phyloP scores from a whole-genome alignment of 92 coral and sea anemone genomes.

The Paragorgia papillata region DNA sequence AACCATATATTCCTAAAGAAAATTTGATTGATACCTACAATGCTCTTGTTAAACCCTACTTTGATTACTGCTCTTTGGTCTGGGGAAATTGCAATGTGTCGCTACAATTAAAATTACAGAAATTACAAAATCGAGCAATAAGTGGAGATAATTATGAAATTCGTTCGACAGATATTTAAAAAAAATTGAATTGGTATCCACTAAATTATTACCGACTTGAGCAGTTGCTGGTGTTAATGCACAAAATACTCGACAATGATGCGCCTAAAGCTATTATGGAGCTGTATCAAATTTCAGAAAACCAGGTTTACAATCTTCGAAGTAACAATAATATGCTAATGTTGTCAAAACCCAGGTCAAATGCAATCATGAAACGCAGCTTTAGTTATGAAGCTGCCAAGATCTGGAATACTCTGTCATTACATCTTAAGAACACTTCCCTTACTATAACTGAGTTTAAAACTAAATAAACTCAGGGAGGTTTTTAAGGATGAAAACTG shows the following conservation, averaged over 20 bases:
- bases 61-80: conserved; percentile 45
- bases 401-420: conserved; percentile 1
- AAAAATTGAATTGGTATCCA: conserved; percentile 24
- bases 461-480: neutral
- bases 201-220: neutral
- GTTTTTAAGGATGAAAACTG: no score
- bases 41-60: conserved; percentile 42
- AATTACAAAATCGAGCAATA: conserved; percentile 48
- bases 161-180: conserved; percentile 29
- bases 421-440: neutral
- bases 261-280: neutral
- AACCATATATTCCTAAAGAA: conserved; percentile 38
- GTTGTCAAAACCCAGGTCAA: conserved; percentile 6
- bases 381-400: conserved; percentile 1
- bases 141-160: conserved; percentile 30
- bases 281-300: neutral
- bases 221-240: neutral
- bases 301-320: neutral
- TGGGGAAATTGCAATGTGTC: conserved; percentile 35
- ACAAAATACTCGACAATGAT: neutral
- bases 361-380: neutral
- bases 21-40: conserved; percentile 36
- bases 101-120: conserved; percentile 32
- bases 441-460: neutral
- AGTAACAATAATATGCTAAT: conserved; percentile 12